Evolutionary conservation across 2,113 vertebrate genomes (phyloP).

Genomic region (Apeltes quadracus): DNA sequence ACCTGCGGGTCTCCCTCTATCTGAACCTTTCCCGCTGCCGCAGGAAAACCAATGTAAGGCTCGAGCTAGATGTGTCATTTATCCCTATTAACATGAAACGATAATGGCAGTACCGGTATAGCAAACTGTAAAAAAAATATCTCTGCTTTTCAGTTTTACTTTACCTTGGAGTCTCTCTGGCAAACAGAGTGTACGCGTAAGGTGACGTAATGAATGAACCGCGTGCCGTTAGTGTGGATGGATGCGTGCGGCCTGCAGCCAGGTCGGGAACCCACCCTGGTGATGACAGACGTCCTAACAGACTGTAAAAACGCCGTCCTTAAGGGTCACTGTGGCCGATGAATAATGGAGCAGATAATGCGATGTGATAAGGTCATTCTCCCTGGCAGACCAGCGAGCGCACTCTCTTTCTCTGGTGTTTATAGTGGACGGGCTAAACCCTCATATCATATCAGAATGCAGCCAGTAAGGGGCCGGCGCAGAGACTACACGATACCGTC

Average conservation of each 20-base stretch:
- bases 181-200: constrained; percentile 35
- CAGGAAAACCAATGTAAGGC: constrained; percentile 94
- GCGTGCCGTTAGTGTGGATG: constrained; percentile 43
- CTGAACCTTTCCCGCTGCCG: constrained; percentile 95
- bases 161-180: constrained; percentile 13
- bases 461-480: constrained; percentile 31
- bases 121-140: constrained; percentile 34
- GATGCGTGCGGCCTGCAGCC: constrained; percentile 62
- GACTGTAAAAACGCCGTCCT: constrained; percentile 71
- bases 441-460: constrained; percentile 51
- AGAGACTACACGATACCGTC: constrained; percentile 57
- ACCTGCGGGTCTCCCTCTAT: constrained; percentile 93
- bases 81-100: constrained; percentile 44
- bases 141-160: constrained; percentile 41
- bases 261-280: constrained; percentile 53
- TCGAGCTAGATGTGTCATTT: constrained; percentile 48
- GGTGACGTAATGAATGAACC: constrained; percentile 56
- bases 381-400: constrained; percentile 28
- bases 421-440: constrained; percentile 41
- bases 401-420: constrained; percentile 48
- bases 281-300: constrained; percentile 69
- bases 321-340: constrained; percentile 66
- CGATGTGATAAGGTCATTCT: constrained; percentile 73
- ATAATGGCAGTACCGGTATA: constrained; percentile 2
- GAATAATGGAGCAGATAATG: constrained; percentile 74